Percentiles rank a stretch among this genome's conserved stretches.
Conservation (phyloP, 1,140 invertebrate genomes). For the Psix sp. region DNA sequence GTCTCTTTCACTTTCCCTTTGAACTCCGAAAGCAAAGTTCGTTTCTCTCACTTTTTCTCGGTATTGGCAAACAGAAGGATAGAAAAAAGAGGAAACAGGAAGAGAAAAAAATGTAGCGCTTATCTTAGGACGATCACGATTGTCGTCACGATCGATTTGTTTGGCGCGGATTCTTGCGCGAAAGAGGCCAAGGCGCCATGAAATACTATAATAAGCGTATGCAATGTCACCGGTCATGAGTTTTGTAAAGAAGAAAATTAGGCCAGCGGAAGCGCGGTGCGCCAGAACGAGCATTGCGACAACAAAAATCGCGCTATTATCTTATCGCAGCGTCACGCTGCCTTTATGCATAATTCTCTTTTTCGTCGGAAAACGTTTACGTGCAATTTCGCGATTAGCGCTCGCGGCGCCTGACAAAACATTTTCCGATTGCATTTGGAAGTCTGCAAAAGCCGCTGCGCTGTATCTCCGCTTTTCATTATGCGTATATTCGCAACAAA, state of each 20-base stretch:
- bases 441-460: constrained; percentile 16
- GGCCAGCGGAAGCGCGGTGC: constrained; percentile 62
- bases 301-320: constrained; percentile 59
- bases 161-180: constrained; percentile 24
- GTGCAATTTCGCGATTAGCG: constrained; percentile 33
- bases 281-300: constrained; percentile 57
- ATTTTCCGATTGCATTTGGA: constrained; percentile 46
- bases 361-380: constrained; percentile 44
- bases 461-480: constrained; percentile 51
- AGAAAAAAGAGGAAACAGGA: neutral
- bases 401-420: constrained; percentile 25
- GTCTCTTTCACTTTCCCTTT: constrained; percentile 37
- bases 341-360: constrained; percentile 44
- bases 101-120: constrained; percentile 2
- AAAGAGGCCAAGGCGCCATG: constrained; percentile 58
- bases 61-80: neutral
- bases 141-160: constrained; percentile 37
- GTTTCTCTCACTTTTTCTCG: constrained; percentile 6
- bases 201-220: constrained; percentile 57
- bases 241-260: constrained; percentile 63
- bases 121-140: constrained; percentile 16
- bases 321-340: constrained; percentile 46
- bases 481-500: constrained; percentile 41
- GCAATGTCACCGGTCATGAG: constrained; percentile 61
- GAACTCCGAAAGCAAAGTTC: constrained; percentile 25